Conservation (phyloP, 1,140 invertebrate species). For the Euura lappo region DNA sequence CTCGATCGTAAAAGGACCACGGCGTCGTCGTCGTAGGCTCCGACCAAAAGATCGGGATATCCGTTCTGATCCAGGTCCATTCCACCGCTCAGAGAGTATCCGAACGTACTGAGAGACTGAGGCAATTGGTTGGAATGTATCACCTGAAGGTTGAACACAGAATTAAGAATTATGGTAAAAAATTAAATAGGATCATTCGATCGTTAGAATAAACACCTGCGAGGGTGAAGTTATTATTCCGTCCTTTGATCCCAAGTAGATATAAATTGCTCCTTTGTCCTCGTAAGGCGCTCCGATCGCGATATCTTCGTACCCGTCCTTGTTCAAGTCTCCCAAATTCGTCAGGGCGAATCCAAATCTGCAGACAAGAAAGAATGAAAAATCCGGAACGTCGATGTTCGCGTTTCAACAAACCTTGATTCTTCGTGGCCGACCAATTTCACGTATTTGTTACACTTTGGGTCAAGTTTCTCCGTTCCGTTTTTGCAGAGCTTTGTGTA, state of each 20-base stretch:
- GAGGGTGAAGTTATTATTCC: slow-evolving; percentile 78
- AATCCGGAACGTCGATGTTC: background rate
- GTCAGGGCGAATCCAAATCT: slow-evolving; percentile 88
- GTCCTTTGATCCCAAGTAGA: slow-evolving; percentile 80
- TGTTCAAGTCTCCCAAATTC: slow-evolving; percentile 89
- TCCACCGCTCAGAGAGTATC: slow-evolving; percentile 88
- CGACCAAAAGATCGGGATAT: slow-evolving; percentile 90
- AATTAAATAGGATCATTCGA: slow-evolving; percentile 36
- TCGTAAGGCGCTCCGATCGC: slow-evolving; percentile 94
- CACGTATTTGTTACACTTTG: slow-evolving; percentile 44
- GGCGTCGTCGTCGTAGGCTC: slow-evolving; percentile 83
- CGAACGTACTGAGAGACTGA: slow-evolving; percentile 75
- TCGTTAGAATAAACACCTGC: slow-evolving; percentile 59
- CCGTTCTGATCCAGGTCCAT: slow-evolving; percentile 90
- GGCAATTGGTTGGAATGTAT: slow-evolving; percentile 63
- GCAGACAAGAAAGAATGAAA: slow-evolving; percentile 13
- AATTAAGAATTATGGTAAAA: slow-evolving; percentile 30
- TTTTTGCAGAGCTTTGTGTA: slow-evolving; percentile 71
- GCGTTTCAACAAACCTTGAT: slow-evolving; percentile 42
- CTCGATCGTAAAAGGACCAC: slow-evolving; percentile 78
- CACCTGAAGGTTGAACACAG: slow-evolving; percentile 61
- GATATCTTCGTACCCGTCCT: slow-evolving; percentile 88
- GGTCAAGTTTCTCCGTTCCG: slow-evolving; percentile 28
- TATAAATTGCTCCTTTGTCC: slow-evolving; percentile 81
- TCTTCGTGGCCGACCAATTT: slow-evolving; percentile 56